Evolutionary conservation across 2,797 vertebrate genomes (phyloP).

Genomic region (Chrysocyon brachyurus): DNA sequence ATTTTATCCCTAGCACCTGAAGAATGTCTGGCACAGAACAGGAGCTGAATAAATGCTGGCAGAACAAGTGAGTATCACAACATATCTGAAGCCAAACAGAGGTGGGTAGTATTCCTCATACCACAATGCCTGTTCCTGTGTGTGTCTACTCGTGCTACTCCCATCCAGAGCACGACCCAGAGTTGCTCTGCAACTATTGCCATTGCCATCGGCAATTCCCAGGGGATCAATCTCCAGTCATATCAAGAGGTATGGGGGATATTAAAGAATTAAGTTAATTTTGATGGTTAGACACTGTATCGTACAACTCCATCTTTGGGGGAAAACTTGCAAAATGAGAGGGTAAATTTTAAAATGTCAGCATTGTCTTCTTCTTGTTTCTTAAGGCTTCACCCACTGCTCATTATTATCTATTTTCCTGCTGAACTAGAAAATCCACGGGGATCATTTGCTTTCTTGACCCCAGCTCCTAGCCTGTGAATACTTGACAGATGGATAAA

Average conservation of each 20-base stretch:
- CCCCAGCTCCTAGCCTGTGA: neutral
- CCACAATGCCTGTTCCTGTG: neutral
- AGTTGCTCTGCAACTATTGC: neutral
- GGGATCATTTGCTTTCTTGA: neutral
- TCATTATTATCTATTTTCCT: conserved; percentile 21
- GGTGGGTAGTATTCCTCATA: neutral
- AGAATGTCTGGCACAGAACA: neutral
- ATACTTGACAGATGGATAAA: conserved; percentile 13
- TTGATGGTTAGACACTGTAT: neutral
- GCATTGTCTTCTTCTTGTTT: neutral
- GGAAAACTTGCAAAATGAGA: conserved; percentile 3
- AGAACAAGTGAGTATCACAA: neutral
- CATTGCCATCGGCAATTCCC: neutral
- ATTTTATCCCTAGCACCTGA: neutral
- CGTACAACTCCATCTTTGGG: neutral
- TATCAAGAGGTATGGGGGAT: neutral
- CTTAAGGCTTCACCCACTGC: neutral
- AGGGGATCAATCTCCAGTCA: neutral
- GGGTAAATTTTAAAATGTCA: neutral
- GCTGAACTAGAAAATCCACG: conserved; percentile 18
- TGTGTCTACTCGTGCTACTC: fast-evolving
- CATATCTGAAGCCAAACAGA: neutral
- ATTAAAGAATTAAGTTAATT: neutral
- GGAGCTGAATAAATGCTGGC: neutral
- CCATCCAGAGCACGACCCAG: neutral